phyloP scores from a whole-genome alignment of 2,113 vertebrate species.

The Dipodomys spectabilis region DNA sequence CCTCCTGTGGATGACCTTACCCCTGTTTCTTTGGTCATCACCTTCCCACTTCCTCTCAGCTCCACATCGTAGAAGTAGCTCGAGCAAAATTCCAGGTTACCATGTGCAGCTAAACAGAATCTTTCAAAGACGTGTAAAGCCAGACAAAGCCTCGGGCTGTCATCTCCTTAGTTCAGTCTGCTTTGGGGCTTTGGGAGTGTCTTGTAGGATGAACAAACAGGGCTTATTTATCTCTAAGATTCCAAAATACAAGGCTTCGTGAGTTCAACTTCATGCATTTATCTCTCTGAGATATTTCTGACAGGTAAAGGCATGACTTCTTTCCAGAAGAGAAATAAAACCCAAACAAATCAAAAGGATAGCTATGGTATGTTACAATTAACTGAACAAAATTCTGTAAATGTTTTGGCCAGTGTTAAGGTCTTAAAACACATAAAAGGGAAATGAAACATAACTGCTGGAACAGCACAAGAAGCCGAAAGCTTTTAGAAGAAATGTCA shows the following conservation, averaged over 20 bases:
- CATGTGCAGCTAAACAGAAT: not conserved
- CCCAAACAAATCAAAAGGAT: not conserved
- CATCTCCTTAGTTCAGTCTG: not conserved
- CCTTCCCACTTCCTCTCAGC: not conserved
- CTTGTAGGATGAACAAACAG: not conserved
- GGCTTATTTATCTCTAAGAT: not conserved
- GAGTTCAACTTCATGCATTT: not conserved
- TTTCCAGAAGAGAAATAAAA: conserved; percentile 40
- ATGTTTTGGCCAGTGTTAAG: not conserved
- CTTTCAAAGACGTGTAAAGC: not conserved
- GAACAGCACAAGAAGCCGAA: not conserved
- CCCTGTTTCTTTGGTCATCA: no score
- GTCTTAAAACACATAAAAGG: not conserved
- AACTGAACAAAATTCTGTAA: conserved; percentile 24
- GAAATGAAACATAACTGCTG: conserved; percentile 21
- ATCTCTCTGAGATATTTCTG: conserved; percentile 13
- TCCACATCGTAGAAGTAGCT: not conserved
- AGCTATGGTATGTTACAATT: not conserved
- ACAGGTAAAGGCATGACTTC: not conserved
- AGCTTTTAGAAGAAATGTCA: conserved; percentile 25
- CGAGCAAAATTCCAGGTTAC: not conserved
- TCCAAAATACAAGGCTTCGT: not conserved
- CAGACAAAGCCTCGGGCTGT: not conserved
- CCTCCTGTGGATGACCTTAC: not conserved
- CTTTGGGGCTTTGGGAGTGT: not conserved